Evolutionary conservation across 1,140 invertebrate species (phyloP), one percentile per base, ranked within the genome.

Genomic region (Plectrocnemia conspersa): DNA sequence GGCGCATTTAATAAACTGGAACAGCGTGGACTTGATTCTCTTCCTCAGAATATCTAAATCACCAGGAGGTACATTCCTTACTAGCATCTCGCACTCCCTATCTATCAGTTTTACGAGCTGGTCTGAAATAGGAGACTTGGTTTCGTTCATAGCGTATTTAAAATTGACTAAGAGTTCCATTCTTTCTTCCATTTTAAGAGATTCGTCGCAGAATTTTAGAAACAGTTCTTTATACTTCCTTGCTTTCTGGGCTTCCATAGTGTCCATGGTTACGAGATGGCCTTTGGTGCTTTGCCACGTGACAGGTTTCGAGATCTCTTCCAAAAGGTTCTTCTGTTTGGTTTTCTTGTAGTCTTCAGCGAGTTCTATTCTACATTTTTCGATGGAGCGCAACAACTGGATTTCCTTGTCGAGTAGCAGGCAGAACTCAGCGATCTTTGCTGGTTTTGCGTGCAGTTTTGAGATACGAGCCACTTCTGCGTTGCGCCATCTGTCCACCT

Each of bases 221-320:
- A 82, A 83, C 1, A 84, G 62, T 33, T 73, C 72, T 61, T 79
- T 80, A 21, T 80, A 74, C 59, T 81, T 77, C 10, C 74, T 73
- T 6, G 82, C 83, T 62, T 77, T 78, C 65, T 85, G 83, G 27
- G 77, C 79, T 65, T 80, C 82, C 29, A 83, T 54, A 3, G 82
- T 84, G 29, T 84, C 75, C 80, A 86, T 81, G 24, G 78, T 70
- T 7, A 84, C 72, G 0, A 73, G 45, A 42, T 77, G 73, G 1
- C 76, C 78, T 50, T 81, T 80, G 21, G 74, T 71, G 24, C 78
- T 77, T 41, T 71, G 76, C 82, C 84, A 86, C 23, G 70, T 69
- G 1, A 81, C 68, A 0, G 84, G 77, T 53, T 77, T 76, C 6
- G 82, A 82, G 53, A 83, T 78, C 58, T 74, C 71, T 50, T 77